A percentile compares a stretch with the other conserved stretches of the same genome.
Evolutionary conservation across 2,888 invertebrate genomes (phyloP).

Genomic region (Oligia fasciuncula): DNA sequence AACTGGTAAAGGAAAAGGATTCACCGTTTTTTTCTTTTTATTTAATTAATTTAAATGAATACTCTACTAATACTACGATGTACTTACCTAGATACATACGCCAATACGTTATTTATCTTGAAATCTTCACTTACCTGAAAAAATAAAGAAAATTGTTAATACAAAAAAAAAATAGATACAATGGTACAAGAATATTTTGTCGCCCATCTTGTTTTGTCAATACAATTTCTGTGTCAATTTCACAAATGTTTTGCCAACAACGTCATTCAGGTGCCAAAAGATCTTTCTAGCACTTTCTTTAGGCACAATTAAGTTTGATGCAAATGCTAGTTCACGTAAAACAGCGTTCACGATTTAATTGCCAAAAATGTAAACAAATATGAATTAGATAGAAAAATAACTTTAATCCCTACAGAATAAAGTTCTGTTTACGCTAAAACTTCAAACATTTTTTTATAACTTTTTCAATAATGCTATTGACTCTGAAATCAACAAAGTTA

Average conservation of each 20-base stretch:
- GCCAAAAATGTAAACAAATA: no score
- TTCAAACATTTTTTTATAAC: no score
- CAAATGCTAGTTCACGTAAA: no score
- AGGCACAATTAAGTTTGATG: neutral
- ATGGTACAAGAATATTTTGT: neutral
- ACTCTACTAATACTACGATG: neutral
- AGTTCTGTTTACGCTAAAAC: no score
- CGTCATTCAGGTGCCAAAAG: neutral
- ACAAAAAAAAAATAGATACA: neutral
- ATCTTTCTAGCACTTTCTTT: neutral
- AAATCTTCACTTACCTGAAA: slow-evolving; percentile 52
- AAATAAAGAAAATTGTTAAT: slow-evolving; percentile 4
- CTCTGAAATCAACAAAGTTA: no score
- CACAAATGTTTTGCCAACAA: neutral
- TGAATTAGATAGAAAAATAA: no score
- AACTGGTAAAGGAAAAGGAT: neutral
- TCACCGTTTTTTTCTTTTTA: neutral
- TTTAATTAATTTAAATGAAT: neutral
- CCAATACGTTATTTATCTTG: neutral
- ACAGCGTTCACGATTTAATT: no score
- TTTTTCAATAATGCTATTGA: no score
- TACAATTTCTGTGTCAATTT: neutral
- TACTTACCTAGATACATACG: slow-evolving; percentile 3
- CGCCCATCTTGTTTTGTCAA: neutral
- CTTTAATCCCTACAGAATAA: no score